Evolutionary conservation across 2,888 invertebrate species (phyloP).

Genomic region (Beris chalybata): DNA sequence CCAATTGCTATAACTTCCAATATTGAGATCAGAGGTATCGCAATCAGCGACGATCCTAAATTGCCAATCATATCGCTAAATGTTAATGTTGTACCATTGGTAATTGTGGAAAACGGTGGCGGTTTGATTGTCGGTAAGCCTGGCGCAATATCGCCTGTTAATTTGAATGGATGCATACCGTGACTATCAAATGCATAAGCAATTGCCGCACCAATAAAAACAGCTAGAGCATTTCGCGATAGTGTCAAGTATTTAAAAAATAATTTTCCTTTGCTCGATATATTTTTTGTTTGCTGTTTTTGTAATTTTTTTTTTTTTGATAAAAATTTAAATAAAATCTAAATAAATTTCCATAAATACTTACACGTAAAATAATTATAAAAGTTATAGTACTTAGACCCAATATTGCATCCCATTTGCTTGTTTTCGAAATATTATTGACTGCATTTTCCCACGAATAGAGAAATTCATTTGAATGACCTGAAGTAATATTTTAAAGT

Average conservation of each 20-base stretch:
- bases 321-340: background rate
- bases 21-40: slow-evolving; percentile 73
- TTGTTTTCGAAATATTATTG: slow-evolving; percentile 62
- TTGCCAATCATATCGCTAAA: slow-evolving; percentile 59
- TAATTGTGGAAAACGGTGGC: slow-evolving; percentile 69
- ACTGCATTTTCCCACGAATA: slow-evolving; percentile 65
- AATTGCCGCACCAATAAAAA: slow-evolving; percentile 67
- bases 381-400: slow-evolving; percentile 66
- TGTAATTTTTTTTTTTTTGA: slow-evolving; percentile 39
- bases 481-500: background rate
- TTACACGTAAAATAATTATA: slow-evolving; percentile 66
- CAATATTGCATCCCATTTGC: slow-evolving; percentile 67
- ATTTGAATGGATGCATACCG: slow-evolving; percentile 63
- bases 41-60: slow-evolving; percentile 64
- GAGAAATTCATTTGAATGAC: slow-evolving; percentile 64
- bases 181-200: slow-evolving; percentile 62
- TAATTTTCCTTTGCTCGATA: slow-evolving; percentile 43
- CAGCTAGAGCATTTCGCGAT: slow-evolving; percentile 78
- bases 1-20: slow-evolving; percentile 75
- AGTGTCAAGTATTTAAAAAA: slow-evolving; percentile 59
- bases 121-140: slow-evolving; percentile 70
- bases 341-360: slow-evolving; percentile 41
- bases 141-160: slow-evolving; percentile 70
- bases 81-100: slow-evolving; percentile 58
- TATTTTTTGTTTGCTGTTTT: slow-evolving; percentile 59